Evolutionary conservation across 1,140 invertebrate genomes (phyloP).

Genomic region (Caerostris extrusa): DNA sequence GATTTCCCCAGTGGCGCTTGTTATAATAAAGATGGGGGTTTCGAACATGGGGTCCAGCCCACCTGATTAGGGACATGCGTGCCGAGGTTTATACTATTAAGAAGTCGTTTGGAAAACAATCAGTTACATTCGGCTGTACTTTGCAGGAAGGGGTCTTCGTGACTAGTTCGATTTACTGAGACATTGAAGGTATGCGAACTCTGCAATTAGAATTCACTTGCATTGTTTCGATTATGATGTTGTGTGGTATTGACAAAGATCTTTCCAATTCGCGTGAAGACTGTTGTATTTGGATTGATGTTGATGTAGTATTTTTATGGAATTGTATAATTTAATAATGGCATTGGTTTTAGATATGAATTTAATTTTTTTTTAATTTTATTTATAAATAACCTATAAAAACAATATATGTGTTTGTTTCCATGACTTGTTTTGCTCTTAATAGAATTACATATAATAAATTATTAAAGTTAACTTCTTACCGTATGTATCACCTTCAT

Average conservation of each 20-base stretch:
- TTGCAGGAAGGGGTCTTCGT: not conserved
- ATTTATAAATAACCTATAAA: too few species aligned
- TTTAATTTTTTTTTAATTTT: too few species aligned
- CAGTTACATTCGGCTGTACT: not conserved
- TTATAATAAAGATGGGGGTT: not conserved
- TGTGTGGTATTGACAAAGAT: not conserved
- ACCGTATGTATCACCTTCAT: too few species aligned
- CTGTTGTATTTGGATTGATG: not conserved
- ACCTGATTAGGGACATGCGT: constrained; percentile 63
- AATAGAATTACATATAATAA: too few species aligned
- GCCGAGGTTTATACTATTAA: constrained; percentile 64
- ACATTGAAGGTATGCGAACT: not conserved
- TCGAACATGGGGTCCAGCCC: constrained; percentile 33
- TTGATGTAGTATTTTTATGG: not conserved
- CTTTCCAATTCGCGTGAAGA: not conserved
- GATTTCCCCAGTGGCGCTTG: not conserved
- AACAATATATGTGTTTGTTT: too few species aligned
- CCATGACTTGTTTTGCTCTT: too few species aligned
- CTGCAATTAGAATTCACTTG: not conserved
- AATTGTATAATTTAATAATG: too few species aligned
- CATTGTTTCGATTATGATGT: not conserved
- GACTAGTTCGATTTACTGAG: constrained; percentile 29
- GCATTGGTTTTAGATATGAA: too few species aligned
- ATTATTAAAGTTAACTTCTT: too few species aligned
- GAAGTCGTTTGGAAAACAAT: constrained; percentile 71